Conservation (phyloP, 2,113 vertebrate genomes). For the Probosciger aterrimus region DNA sequence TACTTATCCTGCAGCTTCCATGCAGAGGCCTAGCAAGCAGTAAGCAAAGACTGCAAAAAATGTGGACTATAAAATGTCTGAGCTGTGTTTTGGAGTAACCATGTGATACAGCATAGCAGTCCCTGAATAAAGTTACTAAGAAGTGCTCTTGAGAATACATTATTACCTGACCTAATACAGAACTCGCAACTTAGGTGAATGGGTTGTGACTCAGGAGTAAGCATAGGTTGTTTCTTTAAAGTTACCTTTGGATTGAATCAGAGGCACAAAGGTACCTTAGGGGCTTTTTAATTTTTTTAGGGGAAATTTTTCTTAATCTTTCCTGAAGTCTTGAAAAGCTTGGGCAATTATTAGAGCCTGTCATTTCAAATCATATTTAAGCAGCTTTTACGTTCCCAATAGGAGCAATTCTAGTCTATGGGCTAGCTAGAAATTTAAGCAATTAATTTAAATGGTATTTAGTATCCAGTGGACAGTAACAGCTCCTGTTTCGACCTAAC, state of each 20-base stretch:
- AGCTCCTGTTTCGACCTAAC: constrained; percentile 16
- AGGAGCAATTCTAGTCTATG: constrained; percentile 35
- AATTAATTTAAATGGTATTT: constrained; percentile 53
- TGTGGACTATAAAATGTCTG: background rate
- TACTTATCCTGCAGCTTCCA: background rate
- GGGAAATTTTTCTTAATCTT: background rate
- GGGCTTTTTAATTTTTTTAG: background rate
- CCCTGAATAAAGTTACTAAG: background rate
- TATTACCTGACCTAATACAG: background rate
- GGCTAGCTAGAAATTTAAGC: constrained; percentile 48
- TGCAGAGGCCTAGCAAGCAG: background rate
- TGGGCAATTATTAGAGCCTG: background rate
- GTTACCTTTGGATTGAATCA: background rate
- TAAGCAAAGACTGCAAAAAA: background rate
- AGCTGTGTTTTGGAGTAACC: background rate
- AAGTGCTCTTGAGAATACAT: background rate
- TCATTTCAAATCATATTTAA: constrained; percentile 38
- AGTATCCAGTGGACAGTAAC: background rate
- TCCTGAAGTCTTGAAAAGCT: constrained; percentile 33
- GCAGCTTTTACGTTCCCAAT: constrained; percentile 16
- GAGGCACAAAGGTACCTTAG: background rate
- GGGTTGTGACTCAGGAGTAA: background rate
- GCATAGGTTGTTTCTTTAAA: background rate
- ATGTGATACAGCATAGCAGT: background rate
- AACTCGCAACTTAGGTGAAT: background rate